Evolutionary conservation across 2,113 vertebrate species (phyloP).

Genomic region (Malurus melanocephalus): DNA sequence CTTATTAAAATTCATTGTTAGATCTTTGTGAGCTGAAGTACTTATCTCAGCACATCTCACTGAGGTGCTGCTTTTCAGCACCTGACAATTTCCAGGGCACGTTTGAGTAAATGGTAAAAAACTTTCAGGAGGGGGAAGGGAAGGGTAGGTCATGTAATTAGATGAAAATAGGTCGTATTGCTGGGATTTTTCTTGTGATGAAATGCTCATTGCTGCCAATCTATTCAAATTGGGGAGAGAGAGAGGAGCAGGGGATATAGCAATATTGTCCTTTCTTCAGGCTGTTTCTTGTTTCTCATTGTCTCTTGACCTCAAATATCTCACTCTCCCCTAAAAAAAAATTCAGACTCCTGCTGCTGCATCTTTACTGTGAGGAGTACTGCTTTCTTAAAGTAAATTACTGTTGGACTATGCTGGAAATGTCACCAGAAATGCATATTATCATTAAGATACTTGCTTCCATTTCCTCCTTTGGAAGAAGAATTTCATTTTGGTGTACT

Average conservation of each 20-base stretch:
- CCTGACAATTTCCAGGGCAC: background rate
- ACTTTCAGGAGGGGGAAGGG: background rate
- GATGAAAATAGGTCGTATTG: background rate
- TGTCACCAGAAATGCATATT: background rate
- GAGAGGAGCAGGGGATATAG: background rate
- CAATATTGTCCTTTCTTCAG: background rate
- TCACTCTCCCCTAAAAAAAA: background rate
- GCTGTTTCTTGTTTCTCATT: conserved; percentile 3
- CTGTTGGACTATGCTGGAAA: background rate
- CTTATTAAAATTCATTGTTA: background rate
- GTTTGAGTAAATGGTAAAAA: background rate
- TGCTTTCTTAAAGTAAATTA: background rate
- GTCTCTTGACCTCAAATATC: background rate
- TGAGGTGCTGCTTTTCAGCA: background rate
- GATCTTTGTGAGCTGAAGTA: background rate
- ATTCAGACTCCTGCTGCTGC: background rate
- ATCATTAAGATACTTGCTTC: background rate
- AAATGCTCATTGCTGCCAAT: background rate
- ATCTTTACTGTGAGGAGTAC: background rate
- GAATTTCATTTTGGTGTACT: background rate
- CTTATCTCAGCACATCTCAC: background rate
- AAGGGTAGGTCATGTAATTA: background rate
- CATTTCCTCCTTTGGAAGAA: background rate
- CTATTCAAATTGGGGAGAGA: background rate
- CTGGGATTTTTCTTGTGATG: background rate